Evolutionary conservation across 2,113 vertebrate species (phyloP).

Genomic region (Egretta garzetta): DNA sequence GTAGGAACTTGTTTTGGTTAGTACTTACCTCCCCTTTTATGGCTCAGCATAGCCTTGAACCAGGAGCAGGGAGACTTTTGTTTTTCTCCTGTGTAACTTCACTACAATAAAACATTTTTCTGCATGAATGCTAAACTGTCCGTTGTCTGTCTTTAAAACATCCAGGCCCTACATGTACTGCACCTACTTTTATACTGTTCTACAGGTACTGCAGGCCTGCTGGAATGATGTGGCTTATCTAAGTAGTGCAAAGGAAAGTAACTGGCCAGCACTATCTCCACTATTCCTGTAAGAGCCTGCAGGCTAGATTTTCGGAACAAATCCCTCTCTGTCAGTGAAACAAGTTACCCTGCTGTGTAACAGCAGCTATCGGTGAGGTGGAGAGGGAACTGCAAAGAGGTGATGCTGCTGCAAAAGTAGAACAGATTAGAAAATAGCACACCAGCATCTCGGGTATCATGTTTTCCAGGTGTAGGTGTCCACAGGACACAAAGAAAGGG

Average conservation of each 20-base stretch:
- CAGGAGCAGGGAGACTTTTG: not conserved
- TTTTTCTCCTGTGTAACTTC: conserved; percentile 55
- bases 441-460: not conserved
- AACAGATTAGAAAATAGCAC: not conserved
- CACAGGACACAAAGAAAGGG: not conserved
- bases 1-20: not conserved
- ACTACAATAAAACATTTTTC: conserved; percentile 88
- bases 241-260: not conserved
- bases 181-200: not conserved
- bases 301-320: not conserved
- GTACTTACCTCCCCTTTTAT: not conserved
- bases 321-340: not conserved
- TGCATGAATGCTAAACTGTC: not conserved
- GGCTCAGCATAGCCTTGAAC: not conserved
- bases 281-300: not conserved
- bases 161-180: not conserved
- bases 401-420: not conserved
- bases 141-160: not conserved
- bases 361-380: not conserved
- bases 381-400: not conserved
- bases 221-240: not conserved
- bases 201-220: not conserved
- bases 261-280: not conserved
- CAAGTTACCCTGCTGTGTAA: not conserved
- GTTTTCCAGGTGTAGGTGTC: not conserved